Evolutionary conservation across 2,113 vertebrate genomes (phyloP).

Genomic region (Caracal caracal): DNA sequence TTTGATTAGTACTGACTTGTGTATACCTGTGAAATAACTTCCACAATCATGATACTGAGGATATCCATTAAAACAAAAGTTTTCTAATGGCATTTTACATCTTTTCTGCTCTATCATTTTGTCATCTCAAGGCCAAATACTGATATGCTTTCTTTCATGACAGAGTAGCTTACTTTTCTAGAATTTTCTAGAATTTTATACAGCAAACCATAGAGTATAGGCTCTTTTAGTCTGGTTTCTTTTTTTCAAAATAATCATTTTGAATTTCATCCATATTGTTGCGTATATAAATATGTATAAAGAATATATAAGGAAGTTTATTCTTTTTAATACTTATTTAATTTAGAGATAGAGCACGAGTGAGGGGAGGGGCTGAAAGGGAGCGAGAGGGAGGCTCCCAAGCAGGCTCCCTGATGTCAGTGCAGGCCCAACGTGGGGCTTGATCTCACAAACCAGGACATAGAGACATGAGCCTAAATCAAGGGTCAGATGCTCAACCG

Average conservation of each 20-base stretch:
- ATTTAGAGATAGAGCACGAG: too few species aligned
- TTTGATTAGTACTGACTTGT: neutral
- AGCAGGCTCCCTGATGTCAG: too few species aligned
- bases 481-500: too few species aligned
- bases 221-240: neutral
- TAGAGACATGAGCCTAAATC: too few species aligned
- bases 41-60: neutral
- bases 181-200: neutral
- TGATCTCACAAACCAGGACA: too few species aligned
- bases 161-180: neutral
- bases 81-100: neutral
- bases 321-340: neutral
- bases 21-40: neutral
- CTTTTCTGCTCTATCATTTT: neutral
- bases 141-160: neutral
- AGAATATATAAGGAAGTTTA: neutral
- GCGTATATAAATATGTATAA: neutral
- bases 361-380: too few species aligned
- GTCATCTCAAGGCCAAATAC: neutral
- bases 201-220: neutral
- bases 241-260: neutral
- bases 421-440: too few species aligned
- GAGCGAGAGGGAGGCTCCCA: too few species aligned
- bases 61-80: neutral
- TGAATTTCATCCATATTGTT: neutral